These are phyloP conservation scores for Trachythela sp. DNA, from an alignment of 64 coral and sea anemone genomes.

Conservation along the genomic window DNA sequence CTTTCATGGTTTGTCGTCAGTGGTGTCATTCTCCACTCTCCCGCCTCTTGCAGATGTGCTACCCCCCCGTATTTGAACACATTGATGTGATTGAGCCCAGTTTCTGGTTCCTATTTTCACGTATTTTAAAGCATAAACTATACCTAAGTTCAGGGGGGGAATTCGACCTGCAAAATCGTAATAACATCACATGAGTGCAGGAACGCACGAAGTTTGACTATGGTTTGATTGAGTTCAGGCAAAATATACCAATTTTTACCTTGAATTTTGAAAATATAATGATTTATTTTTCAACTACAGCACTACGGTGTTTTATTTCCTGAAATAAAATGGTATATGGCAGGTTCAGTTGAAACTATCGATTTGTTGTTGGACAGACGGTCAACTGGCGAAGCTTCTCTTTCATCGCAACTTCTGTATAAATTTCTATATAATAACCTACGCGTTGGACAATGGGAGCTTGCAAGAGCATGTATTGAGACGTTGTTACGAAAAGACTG, in stretches of 20 bases:
- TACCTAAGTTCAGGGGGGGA: too few relatives aligned
- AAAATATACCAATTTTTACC: neutral
- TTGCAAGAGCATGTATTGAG: slow-evolving; percentile 84
- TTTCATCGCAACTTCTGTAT: slow-evolving; percentile 56
- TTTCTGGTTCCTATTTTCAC: too few relatives aligned
- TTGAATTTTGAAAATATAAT: neutral
- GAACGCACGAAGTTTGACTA: neutral
- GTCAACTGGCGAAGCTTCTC: neutral
- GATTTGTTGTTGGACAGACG: neutral
- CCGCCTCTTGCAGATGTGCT: too few relatives aligned
- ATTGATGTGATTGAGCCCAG: too few relatives aligned
- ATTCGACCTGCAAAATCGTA: too few relatives aligned
- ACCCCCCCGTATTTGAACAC: too few relatives aligned
- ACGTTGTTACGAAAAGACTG: slow-evolving; percentile 46
- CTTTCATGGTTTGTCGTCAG: too few relatives aligned
- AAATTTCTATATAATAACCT: slow-evolving; percentile 79
- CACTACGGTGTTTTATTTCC: neutral
- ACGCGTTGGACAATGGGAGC: slow-evolving; percentile 89
- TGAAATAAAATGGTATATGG: neutral
- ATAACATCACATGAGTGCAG: neutral
- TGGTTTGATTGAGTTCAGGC: neutral
- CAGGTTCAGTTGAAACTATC: neutral
- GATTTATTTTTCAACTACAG: neutral
- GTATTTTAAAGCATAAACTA: too few relatives aligned
- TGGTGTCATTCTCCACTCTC: too few relatives aligned